These are phyloP conservation scores for Aptenodytes forsteri DNA, from an alignment of 2,113 vertebrate species.

Conservation along the genomic window DNA sequence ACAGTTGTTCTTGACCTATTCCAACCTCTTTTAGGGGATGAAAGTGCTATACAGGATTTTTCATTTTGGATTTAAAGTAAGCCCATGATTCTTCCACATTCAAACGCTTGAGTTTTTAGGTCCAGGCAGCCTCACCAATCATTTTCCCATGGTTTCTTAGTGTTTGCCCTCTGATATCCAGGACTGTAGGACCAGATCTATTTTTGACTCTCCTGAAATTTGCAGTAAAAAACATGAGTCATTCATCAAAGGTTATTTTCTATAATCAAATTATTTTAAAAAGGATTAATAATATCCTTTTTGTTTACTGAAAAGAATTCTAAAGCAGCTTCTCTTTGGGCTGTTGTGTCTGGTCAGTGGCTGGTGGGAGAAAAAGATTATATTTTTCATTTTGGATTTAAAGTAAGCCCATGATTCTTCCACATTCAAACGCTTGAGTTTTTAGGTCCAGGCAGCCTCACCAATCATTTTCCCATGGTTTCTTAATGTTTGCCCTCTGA, in stretches of 20 bases:
- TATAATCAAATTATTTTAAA: background rate
- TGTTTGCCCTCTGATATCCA: background rate
- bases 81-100: background rate
- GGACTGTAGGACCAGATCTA: background rate
- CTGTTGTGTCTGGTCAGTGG: background rate
- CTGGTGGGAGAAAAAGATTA: too few species aligned
- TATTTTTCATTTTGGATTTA: background rate
- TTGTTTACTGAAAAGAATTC: background rate
- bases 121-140: background rate
- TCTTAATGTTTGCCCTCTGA: background rate
- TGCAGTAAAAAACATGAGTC: background rate
- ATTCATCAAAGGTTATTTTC: background rate
- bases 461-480: background rate
- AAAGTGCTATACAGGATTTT: background rate
- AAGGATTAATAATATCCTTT: background rate
- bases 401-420: background rate
- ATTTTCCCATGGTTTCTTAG: background rate
- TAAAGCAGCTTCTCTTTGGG: background rate
- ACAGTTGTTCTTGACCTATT: background rate
- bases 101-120: background rate
- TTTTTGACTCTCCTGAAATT: background rate
- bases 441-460: background rate
- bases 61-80: background rate
- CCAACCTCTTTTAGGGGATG: background rate
- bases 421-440: background rate